Evolutionary conservation across 2,113 vertebrate genomes (phyloP).

Genomic region (Micronisus gabar): DNA sequence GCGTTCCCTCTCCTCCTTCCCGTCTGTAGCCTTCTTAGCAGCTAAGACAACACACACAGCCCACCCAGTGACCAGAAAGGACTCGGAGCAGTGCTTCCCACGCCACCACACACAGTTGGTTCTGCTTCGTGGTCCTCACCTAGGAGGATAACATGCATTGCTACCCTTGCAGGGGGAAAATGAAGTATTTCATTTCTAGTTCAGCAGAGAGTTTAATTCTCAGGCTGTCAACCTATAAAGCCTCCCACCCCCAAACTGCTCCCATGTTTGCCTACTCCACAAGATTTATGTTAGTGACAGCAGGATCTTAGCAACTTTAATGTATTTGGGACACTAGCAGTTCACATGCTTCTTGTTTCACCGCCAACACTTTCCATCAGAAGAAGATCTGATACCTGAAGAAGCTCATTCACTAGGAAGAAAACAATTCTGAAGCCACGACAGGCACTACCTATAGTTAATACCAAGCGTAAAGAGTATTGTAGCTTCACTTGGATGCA

Average conservation of each 20-base stretch:
- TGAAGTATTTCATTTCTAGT: neutral
- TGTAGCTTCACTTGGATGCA: neutral
- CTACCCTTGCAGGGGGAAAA: neutral
- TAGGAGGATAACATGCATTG: fast-evolving
- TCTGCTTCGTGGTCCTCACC: neutral
- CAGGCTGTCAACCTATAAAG: neutral
- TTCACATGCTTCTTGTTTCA: neutral
- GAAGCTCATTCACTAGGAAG: neutral
- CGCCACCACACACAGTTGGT: neutral
- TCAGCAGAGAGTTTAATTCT: neutral
- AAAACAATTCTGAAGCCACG: neutral
- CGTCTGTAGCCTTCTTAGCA: neutral
- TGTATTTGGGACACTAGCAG: neutral
- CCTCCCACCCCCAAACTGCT: neutral
- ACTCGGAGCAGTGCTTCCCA: neutral
- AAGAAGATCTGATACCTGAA: neutral
- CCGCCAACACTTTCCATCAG: neutral
- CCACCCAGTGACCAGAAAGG: neutral
- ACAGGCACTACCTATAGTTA: neutral
- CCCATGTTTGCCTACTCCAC: fast-evolving
- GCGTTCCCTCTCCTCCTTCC: neutral
- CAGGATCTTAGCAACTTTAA: neutral
- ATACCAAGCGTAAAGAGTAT: fast-evolving
- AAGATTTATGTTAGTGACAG: neutral
- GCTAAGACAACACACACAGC: fast-evolving